Percentiles rank a stretch among this genome's conserved stretches.
Evolutionary conservation across 2,113 vertebrate genomes (phyloP).

Genomic region (Galeopterus variegatus): DNA sequence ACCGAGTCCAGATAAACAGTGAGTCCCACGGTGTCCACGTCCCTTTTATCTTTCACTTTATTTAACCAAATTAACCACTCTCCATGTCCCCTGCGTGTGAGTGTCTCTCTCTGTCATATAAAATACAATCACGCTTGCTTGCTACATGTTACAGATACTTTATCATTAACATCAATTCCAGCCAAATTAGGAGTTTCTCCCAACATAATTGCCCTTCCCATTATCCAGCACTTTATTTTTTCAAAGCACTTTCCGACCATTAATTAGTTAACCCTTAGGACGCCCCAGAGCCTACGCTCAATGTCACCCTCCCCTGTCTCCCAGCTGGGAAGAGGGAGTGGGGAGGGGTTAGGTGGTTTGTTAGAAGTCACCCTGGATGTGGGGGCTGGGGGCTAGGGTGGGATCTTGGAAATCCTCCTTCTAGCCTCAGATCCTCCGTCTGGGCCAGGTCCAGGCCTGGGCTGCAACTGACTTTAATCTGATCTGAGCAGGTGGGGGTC

Average conservation of each 20-base stretch:
- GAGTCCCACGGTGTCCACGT: conserved; percentile 66
- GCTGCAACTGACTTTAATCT: neutral
- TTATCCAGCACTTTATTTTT: conserved; percentile 86
- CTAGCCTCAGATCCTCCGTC: neutral
- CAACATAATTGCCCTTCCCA: conserved; percentile 84
- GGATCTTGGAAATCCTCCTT: conserved; percentile 9
- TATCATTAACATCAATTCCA: conserved; percentile 85
- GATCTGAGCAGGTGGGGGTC: neutral
- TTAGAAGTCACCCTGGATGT: conserved; percentile 55
- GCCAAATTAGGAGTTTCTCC: conserved; percentile 86
- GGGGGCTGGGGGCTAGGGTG: conserved; percentile 17
- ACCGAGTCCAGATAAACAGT: conserved; percentile 85
- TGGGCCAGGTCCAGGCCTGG: accelerated
- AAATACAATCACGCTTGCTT: conserved; percentile 82
- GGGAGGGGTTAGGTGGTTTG: conserved; percentile 54
- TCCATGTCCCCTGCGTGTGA: conserved; percentile 81
- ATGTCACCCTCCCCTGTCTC: conserved; percentile 84
- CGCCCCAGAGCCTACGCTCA: conserved; percentile 79
- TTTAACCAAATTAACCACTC: conserved; percentile 89
- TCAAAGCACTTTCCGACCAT: conserved; percentile 87
- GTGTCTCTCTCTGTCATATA: conserved; percentile 81
- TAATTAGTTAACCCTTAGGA: conserved; percentile 87
- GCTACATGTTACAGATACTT: conserved; percentile 85
- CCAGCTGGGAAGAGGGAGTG: conserved; percentile 49
- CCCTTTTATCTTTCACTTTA: conserved; percentile 89